These are phyloP conservation scores for Cynopterus sphinx DNA, from an alignment of 2,797 vertebrate genomes.

Conservation along the genomic window DNA sequence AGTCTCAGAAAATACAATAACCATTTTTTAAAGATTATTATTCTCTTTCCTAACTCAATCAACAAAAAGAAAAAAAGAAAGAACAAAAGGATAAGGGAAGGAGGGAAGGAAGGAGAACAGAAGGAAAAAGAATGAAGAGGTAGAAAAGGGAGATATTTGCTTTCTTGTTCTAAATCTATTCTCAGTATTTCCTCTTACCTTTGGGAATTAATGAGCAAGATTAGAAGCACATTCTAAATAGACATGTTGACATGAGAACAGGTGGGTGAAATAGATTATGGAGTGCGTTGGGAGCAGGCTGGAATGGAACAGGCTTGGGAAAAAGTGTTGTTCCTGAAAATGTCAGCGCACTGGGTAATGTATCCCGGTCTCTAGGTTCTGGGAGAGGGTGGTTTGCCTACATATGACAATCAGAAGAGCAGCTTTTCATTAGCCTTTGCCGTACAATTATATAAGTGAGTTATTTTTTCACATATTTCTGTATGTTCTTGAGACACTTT, in stretches of 20 bases:
- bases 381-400: not conserved
- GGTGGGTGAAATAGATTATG: accelerated
- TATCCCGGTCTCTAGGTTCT: accelerated
- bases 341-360: accelerated
- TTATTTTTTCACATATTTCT: not conserved
- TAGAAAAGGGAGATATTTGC: not conserved
- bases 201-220: not conserved
- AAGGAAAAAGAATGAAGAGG: too few relatives aligned
- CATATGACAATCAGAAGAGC: not conserved
- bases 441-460: not conserved
- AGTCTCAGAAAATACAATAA: not conserved
- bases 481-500: not conserved
- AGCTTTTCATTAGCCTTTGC: not conserved
- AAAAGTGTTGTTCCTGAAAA: not conserved
- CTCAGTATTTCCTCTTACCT: not conserved
- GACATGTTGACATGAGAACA: not conserved
- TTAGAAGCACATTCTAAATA: not conserved
- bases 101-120: too few relatives aligned
- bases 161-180: not conserved
- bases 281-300: accelerated
- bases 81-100: too few relatives aligned
- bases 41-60: not conserved
- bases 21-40: not conserved
- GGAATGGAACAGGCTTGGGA: too few relatives aligned
- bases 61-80: too few relatives aligned